Conservation (phyloP, 2,797 vertebrate species). For the Scarus forsteni region DNA sequence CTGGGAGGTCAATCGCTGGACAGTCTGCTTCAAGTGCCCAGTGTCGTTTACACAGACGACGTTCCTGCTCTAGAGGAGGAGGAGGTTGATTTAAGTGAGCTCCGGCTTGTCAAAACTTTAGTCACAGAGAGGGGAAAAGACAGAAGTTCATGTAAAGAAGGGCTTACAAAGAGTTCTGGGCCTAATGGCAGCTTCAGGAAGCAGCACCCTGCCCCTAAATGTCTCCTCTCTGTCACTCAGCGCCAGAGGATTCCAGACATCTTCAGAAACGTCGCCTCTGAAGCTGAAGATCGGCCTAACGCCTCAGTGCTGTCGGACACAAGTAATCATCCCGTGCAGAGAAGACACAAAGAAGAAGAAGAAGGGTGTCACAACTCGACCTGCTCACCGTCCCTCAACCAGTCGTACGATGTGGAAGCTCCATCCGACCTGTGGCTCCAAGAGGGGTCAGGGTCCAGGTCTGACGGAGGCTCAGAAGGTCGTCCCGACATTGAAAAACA, state of each 20-base stretch:
- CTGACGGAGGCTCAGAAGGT: constrained; percentile 11
- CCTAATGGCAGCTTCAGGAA: constrained; percentile 11
- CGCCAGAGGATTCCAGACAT: constrained; percentile 59
- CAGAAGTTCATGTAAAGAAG: constrained; percentile 3
- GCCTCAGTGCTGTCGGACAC: constrained; percentile 47
- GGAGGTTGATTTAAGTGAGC: constrained; percentile 10
- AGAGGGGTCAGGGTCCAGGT: constrained; percentile 16
- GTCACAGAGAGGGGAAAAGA: constrained; percentile 24
- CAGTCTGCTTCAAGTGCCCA: constrained; percentile 7
- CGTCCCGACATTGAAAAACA: constrained; percentile 28
- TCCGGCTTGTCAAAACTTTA: constrained; percentile 17
- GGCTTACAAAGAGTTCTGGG: constrained; percentile 3
- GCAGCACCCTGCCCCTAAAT: constrained; percentile 37
- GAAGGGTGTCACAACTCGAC: constrained; percentile 27
- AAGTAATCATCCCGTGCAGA: constrained; percentile 42
- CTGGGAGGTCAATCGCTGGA: constrained; percentile 34
- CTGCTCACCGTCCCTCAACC: constrained; percentile 64
- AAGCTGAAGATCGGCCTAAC: not conserved
- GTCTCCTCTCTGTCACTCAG: constrained; percentile 59
- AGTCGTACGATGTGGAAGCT: constrained; percentile 77
- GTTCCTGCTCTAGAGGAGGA: constrained; percentile 11
- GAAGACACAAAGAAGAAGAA: constrained; percentile 2
- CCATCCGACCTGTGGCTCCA: constrained; percentile 78
- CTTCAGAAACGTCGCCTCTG: constrained; percentile 48
- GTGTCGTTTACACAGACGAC: not conserved